Percentiles rank a stretch among this genome's conserved stretches.
Evolutionary conservation across 2,797 vertebrate species (phyloP).

Genomic region (Takifugu ocellatus): DNA sequence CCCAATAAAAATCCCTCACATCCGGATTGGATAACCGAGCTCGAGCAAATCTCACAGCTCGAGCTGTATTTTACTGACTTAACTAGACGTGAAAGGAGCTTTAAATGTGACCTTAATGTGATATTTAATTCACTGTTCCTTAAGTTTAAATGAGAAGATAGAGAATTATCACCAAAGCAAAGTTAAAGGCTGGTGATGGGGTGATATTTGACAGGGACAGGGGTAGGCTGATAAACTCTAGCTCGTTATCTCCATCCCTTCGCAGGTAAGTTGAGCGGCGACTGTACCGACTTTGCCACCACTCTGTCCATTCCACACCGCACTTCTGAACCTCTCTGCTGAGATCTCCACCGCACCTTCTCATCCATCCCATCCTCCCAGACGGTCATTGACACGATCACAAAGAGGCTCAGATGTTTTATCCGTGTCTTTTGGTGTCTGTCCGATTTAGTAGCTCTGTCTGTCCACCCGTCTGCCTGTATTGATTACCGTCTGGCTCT

Average conservation of each 20-base stretch:
- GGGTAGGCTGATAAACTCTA: no score
- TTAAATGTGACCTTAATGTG: neutral
- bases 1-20: no score
- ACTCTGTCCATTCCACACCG: slow-evolving; percentile 9
- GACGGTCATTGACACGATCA: slow-evolving; percentile 25
- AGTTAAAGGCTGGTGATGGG: no score
- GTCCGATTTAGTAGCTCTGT: slow-evolving; percentile 31
- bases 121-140: neutral
- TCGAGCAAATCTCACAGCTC: no score
- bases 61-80: no score
- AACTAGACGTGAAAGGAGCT: neutral
- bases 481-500: slow-evolving; percentile 20
- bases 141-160: no score
- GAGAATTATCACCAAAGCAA: no score
- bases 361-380: slow-evolving; percentile 37
- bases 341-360: slow-evolving; percentile 18
- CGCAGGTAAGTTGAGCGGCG: slow-evolving; percentile 2
- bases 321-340: slow-evolving; percentile 12
- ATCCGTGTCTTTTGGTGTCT: slow-evolving; percentile 33
- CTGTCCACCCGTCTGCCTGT: slow-evolving; percentile 33
- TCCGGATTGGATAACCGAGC: no score
- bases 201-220: no score
- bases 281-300: slow-evolving; percentile 1
- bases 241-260: neutral
- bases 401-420: slow-evolving; percentile 40